These are phyloP conservation scores for Harpegnathos saltator DNA, from an alignment of 1,140 invertebrate genomes.

Conservation along the genomic window DNA sequence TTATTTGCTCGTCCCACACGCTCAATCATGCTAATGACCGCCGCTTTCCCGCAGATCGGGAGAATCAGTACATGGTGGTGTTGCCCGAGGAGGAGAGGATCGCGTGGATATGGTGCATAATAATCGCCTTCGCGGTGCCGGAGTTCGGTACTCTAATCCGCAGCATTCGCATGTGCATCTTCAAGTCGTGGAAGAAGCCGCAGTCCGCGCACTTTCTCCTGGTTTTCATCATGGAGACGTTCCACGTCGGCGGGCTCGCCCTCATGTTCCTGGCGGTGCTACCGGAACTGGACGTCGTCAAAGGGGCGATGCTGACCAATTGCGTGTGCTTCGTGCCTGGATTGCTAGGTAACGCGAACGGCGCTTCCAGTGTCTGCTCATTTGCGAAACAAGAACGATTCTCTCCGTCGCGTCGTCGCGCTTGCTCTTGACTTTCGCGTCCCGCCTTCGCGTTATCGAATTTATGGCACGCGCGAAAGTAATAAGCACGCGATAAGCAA, in stretches of 20 bases:
- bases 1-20: background rate
- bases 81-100: slow-evolving; percentile 93
- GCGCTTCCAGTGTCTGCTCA: too few species aligned
- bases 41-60: slow-evolving; percentile 88
- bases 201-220: slow-evolving; percentile 88
- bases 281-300: slow-evolving; percentile 96
- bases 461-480: slow-evolving; percentile 34
- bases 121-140: slow-evolving; percentile 94
- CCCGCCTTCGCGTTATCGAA: slow-evolving; percentile 21
- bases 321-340: slow-evolving; percentile 96
- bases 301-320: slow-evolving; percentile 97
- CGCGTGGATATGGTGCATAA: slow-evolving; percentile 97
- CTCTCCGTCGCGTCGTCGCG: background rate
- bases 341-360: slow-evolving; percentile 87
- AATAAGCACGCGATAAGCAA: slow-evolving; percentile 25
- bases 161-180: slow-evolving; percentile 94
- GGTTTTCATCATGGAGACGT: slow-evolving; percentile 93
- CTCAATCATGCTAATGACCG: background rate
- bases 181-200: slow-evolving; percentile 93
- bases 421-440: slow-evolving; percentile 33
- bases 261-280: slow-evolving; percentile 94
- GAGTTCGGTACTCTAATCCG: slow-evolving; percentile 95
- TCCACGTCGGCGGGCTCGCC: slow-evolving; percentile 94
- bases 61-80: slow-evolving; percentile 92
- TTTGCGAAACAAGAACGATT: background rate